Conservation (phyloP, 2,888 invertebrate genomes). For the Lordiphosa fenestrarum region DNA sequence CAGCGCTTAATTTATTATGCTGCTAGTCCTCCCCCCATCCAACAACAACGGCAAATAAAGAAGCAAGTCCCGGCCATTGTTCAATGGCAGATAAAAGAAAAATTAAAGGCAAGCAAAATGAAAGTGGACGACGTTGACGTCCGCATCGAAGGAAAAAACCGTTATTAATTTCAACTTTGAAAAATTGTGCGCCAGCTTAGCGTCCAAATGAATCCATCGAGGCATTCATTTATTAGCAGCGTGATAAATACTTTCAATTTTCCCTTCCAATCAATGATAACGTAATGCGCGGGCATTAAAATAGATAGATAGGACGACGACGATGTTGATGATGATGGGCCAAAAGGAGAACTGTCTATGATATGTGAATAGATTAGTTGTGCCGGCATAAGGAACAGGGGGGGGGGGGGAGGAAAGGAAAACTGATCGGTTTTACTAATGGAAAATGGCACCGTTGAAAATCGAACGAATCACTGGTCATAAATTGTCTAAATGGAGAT, state of each 20-base stretch:
- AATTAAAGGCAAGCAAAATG: slow-evolving; percentile 71
- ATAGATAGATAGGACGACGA: slow-evolving; percentile 50
- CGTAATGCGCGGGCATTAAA: slow-evolving; percentile 68
- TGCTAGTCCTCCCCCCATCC: slow-evolving; percentile 18
- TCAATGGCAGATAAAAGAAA: slow-evolving; percentile 76
- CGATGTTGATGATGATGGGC: no score
- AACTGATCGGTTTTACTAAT: no score
- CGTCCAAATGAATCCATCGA: slow-evolving; percentile 48
- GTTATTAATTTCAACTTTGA: slow-evolving; percentile 74
- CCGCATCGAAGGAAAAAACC: slow-evolving; percentile 26
- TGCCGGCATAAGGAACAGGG: no score
- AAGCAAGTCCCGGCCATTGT: slow-evolving; percentile 45
- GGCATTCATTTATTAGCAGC: slow-evolving; percentile 71
- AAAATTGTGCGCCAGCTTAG: slow-evolving; percentile 72
- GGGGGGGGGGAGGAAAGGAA: no score
- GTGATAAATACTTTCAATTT: slow-evolving; percentile 75
- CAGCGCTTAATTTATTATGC: slow-evolving; percentile 75
- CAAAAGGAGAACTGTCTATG: no score
- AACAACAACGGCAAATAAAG: no score
- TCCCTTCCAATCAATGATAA: slow-evolving; percentile 72
- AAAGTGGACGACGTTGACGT: slow-evolving; percentile 34
- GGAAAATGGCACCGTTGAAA: no score
- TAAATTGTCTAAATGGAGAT: no score
- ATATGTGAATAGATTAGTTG: no score
- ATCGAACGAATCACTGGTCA: no score